A percentile compares a stretch with the other conserved stretches of the same genome.
Evolutionary conservation across 2,797 vertebrate species (phyloP).

Genomic region (Pangasius larnaudii): DNA sequence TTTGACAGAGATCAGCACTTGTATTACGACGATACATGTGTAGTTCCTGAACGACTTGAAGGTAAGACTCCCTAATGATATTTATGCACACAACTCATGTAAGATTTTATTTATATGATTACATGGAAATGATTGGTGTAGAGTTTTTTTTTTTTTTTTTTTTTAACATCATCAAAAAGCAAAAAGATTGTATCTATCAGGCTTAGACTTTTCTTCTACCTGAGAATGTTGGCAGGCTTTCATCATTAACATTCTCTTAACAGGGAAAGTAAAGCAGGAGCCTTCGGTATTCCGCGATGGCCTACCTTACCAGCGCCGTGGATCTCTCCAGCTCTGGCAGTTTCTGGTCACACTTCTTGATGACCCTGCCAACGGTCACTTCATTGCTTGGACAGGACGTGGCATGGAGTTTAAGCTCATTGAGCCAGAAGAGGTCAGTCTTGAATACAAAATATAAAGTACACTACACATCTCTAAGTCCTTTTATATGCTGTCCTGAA

Average conservation of each 20-base stretch:
- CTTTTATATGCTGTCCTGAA: background rate
- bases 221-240: slow-evolving; percentile 42
- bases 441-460: background rate
- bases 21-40: slow-evolving; percentile 92
- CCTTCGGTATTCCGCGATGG: slow-evolving; percentile 87
- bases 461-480: background rate
- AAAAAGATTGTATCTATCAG: background rate
- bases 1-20: slow-evolving; percentile 90
- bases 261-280: slow-evolving; percentile 82
- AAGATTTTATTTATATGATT: background rate
- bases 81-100: slow-evolving; percentile 51
- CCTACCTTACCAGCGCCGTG: slow-evolving; percentile 86
- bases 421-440: slow-evolving; percentile 90
- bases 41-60: slow-evolving; percentile 92
- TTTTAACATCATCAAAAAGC: background rate
- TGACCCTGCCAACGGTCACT: slow-evolving; percentile 92
- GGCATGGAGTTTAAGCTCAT: slow-evolving; percentile 99
- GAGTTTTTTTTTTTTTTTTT: background rate
- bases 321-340: slow-evolving; percentile 88
- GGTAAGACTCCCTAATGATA: slow-evolving; percentile 73
- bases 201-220: slow-evolving; percentile 8
- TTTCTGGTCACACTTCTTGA: slow-evolving; percentile 91
- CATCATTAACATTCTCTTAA: slow-evolving; percentile 34
- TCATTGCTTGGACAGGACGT: slow-evolving; percentile 95
- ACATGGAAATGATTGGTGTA: background rate